Percentiles rank a stretch among this genome's conserved stretches.
These are phyloP conservation scores for Panthera uncia DNA, from an alignment of 2,113 vertebrate genomes.

Conservation along the genomic window DNA sequence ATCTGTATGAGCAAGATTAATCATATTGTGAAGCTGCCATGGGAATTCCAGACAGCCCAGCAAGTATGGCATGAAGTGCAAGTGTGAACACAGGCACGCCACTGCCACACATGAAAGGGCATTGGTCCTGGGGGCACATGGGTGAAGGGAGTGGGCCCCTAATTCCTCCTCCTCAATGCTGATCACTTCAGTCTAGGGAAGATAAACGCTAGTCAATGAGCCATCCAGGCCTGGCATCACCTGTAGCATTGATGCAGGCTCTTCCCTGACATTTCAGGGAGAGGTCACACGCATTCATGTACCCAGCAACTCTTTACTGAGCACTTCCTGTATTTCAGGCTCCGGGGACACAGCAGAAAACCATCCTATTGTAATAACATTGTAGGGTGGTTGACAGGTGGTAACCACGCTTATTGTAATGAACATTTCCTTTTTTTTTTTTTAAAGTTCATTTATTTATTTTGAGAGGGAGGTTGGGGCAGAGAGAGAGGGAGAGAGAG, in stretches of 20 bases:
- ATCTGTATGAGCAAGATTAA: neutral
- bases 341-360: neutral
- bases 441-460: too few relatives aligned
- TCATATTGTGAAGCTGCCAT: neutral
- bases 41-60: neutral
- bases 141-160: neutral
- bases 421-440: neutral
- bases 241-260: neutral
- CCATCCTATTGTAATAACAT: neutral
- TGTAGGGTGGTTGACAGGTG: neutral
- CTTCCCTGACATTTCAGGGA: neutral
- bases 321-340: neutral
- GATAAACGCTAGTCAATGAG: neutral
- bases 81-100: fast-evolving
- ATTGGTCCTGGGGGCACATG: fast-evolving
- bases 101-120: neutral
- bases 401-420: neutral
- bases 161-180: neutral
- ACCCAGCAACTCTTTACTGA: neutral
- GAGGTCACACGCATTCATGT: neutral
- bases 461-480: too few relatives aligned
- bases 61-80: neutral
- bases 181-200: neutral
- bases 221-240: neutral
- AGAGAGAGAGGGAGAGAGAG: too few relatives aligned